These are phyloP conservation scores for Capreolus pygargus DNA, from an alignment of 2,113 vertebrate genomes.

Conservation along the genomic window DNA sequence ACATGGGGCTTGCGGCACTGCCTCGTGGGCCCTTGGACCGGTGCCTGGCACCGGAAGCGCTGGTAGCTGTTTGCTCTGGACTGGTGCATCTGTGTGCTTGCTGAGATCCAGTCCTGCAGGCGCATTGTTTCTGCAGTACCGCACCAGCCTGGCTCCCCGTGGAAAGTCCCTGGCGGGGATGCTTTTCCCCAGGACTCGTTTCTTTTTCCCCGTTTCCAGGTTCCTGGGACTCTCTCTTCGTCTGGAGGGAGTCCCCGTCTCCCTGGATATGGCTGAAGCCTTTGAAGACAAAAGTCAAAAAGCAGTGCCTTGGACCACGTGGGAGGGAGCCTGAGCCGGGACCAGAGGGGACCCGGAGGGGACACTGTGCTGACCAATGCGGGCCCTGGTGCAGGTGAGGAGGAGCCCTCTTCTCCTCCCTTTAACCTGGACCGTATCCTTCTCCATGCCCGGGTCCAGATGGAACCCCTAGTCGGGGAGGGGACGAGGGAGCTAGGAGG, in stretches of 20 bases:
- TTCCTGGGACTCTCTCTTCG: neutral
- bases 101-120: fast-evolving
- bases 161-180: neutral
- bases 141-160: fast-evolving
- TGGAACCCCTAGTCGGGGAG: neutral
- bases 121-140: fast-evolving
- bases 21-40: fast-evolving
- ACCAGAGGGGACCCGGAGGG: neutral
- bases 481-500: neutral
- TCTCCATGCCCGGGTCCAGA: neutral
- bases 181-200: neutral
- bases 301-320: neutral
- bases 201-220: neutral
- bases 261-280: neutral
- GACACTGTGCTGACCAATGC: fast-evolving
- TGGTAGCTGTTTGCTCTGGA: fast-evolving
- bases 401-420: neutral
- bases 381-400: fast-evolving
- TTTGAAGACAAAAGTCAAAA: neutral
- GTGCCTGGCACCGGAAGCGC: neutral
- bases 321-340: neutral
- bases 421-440: neutral
- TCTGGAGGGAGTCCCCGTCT: neutral
- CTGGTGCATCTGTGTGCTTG: neutral
- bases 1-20: fast-evolving